Percentiles rank a stretch among this genome's conserved stretches.
These are phyloP conservation scores for Megalops cyprinoides DNA, from an alignment of 2,797 vertebrate genomes.

Conservation along the genomic window DNA sequence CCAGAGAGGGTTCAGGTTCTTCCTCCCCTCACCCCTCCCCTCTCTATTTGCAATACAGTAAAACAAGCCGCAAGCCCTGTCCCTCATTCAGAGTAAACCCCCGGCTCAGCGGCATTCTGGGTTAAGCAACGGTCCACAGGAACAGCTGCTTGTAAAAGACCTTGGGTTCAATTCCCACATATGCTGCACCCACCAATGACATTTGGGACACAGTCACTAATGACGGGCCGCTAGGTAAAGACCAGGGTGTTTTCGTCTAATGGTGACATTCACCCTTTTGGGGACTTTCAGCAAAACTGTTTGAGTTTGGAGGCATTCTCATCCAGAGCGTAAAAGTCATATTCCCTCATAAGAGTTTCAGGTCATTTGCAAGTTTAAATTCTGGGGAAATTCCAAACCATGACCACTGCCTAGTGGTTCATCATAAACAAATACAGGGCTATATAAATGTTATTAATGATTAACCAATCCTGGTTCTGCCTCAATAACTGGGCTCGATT, in stretches of 20 bases:
- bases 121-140: constrained; percentile 37
- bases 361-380: neutral
- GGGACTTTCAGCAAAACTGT: neutral
- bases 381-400: neutral
- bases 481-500: constrained; percentile 22
- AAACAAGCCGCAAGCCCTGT: neutral
- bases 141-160: constrained; percentile 48
- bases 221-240: neutral
- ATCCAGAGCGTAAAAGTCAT: constrained; percentile 1
- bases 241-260: neutral
- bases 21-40: neutral
- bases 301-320: neutral
- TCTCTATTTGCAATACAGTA: neutral
- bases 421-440: neutral
- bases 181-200: constrained; percentile 1
- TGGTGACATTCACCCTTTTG: too few relatives aligned
- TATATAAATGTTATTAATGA: too few relatives aligned
- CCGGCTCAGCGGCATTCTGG: constrained; percentile 17
- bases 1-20: neutral
- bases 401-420: neutral
- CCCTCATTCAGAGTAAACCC: constrained; percentile 3
- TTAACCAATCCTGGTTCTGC: neutral
- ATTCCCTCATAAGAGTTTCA: neutral
- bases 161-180: constrained; percentile 37
- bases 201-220: neutral